Percentiles rank a stretch among this genome's conserved stretches.
phyloP scores from a whole-genome alignment of 2,113 vertebrate genomes.

The Thinocorus orbignyianus region DNA sequence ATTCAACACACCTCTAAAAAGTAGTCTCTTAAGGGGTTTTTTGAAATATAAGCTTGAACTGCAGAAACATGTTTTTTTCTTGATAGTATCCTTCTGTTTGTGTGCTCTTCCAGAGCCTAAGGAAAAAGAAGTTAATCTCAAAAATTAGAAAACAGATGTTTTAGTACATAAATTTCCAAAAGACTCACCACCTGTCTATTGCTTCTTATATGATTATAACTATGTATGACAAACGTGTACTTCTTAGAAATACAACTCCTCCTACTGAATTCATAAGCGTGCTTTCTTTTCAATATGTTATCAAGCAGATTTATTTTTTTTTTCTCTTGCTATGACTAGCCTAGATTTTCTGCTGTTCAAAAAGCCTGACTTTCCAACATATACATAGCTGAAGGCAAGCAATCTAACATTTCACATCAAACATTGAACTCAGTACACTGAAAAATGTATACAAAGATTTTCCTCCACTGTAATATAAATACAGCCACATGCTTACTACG shows the following conservation, averaged over 20 bases:
- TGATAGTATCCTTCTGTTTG: neutral
- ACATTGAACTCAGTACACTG: constrained; percentile 18
- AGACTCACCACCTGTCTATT: neutral
- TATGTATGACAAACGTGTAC: neutral
- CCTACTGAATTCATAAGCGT: neutral
- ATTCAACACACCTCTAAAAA: neutral
- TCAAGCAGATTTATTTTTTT: neutral
- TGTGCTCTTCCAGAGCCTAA: neutral
- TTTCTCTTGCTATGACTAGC: neutral
- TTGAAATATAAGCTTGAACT: neutral
- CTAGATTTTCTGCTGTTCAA: neutral
- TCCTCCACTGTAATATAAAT: constrained; percentile 33
- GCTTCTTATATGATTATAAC: neutral
- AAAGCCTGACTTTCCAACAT: neutral
- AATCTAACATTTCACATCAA: constrained; percentile 3
- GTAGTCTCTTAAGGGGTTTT: neutral
- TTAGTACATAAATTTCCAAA: neutral
- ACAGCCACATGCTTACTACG: neutral
- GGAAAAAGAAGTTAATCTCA: neutral
- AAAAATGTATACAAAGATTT: neutral
- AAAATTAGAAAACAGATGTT: neutral
- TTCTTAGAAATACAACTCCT: neutral
- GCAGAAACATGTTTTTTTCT: neutral
- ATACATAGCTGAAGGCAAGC: neutral
- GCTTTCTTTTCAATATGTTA: neutral